Conservation (phyloP, 1,140 invertebrate species). For the Aphelinus certus region DNA sequence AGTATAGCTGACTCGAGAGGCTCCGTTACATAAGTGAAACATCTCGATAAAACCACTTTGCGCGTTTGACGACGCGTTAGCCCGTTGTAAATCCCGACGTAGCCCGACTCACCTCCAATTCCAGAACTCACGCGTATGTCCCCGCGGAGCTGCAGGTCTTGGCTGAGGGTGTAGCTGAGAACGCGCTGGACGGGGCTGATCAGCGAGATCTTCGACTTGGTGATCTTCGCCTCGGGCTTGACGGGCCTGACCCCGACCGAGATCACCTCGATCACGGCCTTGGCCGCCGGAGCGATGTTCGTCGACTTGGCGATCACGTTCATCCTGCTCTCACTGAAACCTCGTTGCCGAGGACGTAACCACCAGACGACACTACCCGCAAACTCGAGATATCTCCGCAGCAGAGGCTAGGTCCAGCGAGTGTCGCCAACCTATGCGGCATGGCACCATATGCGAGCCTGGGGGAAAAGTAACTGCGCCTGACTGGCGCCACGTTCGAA, state of each 20-base stretch:
- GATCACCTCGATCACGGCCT: slow-evolving; percentile 69
- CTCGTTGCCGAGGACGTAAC: slow-evolving; percentile 17
- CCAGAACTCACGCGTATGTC: slow-evolving; percentile 68
- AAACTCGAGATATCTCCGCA: no score
- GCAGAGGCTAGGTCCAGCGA: no score
- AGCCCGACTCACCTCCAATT: slow-evolving; percentile 62
- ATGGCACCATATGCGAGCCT: no score
- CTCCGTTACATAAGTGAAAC: slow-evolving; percentile 35
- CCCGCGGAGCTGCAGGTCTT: slow-evolving; percentile 66
- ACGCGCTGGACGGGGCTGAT: slow-evolving; percentile 41
- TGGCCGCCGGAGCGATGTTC: slow-evolving; percentile 70
- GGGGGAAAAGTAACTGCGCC: no score
- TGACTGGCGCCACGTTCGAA: no score
- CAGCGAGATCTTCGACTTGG: slow-evolving; percentile 58
- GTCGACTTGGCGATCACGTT: slow-evolving; percentile 74
- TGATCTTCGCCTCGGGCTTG: slow-evolving; percentile 57
- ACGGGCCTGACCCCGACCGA: slow-evolving; percentile 68
- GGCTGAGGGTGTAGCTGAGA: slow-evolving; percentile 57
- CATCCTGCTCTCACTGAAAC: slow-evolving; percentile 63
- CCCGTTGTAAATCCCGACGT: neutral
- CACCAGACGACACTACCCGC: slow-evolving; percentile 31
- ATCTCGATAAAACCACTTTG: slow-evolving; percentile 24
- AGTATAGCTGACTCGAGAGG: neutral
- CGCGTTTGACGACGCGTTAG: neutral
- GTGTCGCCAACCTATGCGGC: no score